Base-by-base conservation (phyloP, 2,113 vertebrate species). In the Rousettus leschenaultii region DNA sequence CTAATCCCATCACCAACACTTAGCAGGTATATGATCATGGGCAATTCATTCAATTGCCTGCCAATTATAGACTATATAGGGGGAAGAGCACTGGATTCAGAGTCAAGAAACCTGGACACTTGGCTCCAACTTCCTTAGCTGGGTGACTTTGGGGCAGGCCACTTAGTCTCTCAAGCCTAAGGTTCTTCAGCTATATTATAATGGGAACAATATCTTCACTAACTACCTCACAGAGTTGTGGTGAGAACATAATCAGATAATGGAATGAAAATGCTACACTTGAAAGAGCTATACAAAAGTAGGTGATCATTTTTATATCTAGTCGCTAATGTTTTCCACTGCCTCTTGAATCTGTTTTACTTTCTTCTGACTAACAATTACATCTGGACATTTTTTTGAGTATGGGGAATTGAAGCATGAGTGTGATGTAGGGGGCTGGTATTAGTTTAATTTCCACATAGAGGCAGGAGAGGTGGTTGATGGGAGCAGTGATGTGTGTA, bases 181-280 rank as follows among this genome's bases (percentile, higher is more conserved):
- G 24, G 38, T 84, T 91, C 61, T 89, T 88, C 78, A 89, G 82
- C 78, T 91, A 19, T 83, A 70, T 75, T 83, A 70, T 68, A 92
- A 45, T 59, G 95, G 78, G 82, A 94, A 91, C 86, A 89, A 53
- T 86, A 92, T 45, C 96, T 94, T 95, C 57, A 96, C 91, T 95
- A 97, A 96, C 97, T 98, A 97, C 97, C 97, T 98, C 97, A 97
- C 84, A 91, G 94, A 96, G 38, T 80, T 91, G 77, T 94, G 80
- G 74, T 96, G 57, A 95, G 94, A 95, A 84, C 74, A 73, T 53
- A 40, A 94, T 91, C 73, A 78, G 84, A 79, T 90, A 24, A 65
- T 22, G 45, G n/a, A 59, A 63, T 84, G 71, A 92, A 85, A 88
- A 95, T 45, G 77, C 38, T 35, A 8, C 51, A n/a, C 88, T 79